Evolutionary conservation across 2,113 vertebrate species (phyloP).

Genomic region (Leuciscus idus): DNA sequence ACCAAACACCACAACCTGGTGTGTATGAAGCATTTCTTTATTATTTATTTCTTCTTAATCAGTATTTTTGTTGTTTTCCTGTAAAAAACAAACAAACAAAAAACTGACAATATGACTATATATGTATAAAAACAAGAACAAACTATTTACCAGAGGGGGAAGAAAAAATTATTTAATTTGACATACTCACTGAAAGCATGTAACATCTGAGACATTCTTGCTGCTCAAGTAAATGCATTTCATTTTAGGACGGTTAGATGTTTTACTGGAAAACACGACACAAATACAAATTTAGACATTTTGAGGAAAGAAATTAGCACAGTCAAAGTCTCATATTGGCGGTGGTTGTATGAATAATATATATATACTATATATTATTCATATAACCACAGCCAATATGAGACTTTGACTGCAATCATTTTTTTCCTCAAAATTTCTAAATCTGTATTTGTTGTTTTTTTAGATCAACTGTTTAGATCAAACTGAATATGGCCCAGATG

Average conservation of each 20-base stretch:
- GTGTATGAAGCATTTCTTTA: background rate
- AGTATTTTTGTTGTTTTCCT: no score
- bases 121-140: background rate
- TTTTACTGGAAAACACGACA: background rate
- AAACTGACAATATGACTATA: no score
- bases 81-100: no score
- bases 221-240: background rate
- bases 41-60: background rate
- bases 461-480: conserved; percentile 6
- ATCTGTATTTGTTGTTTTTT: background rate
- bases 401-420: background rate
- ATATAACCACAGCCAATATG: background rate
- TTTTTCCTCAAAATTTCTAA: background rate
- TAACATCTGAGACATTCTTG: background rate
- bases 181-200: background rate
- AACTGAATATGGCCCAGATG: conserved; percentile 25
- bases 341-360: conserved; percentile 1
- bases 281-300: background rate
- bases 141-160: background rate
- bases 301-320: background rate
- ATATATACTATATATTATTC: background rate
- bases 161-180: background rate
- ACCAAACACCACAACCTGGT: background rate
- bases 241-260: background rate
- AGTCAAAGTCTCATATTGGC: background rate